Evolutionary conservation across 1,140 invertebrate genomes (phyloP).

Genomic region (Nylanderia fulva): DNA sequence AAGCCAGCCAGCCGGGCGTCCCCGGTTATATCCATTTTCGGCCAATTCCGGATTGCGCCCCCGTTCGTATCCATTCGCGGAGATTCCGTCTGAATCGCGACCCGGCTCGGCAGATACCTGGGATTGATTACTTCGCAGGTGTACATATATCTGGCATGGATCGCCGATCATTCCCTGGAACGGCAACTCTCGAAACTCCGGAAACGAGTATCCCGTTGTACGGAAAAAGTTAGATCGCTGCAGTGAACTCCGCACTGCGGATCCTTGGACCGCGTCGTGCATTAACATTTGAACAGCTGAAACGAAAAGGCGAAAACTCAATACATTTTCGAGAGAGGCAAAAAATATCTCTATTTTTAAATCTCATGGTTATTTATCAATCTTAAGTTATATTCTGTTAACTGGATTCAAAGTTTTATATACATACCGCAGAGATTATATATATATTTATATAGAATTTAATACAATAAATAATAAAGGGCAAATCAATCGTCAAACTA

Average conservation of each 20-base stretch:
- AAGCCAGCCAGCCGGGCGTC: not conserved
- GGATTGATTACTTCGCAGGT: conserved; percentile 48
- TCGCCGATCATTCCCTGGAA: not conserved
- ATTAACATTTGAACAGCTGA: conserved; percentile 17
- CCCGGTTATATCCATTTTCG: conserved; percentile 51
- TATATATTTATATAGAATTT: not conserved
- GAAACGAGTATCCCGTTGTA: not conserved
- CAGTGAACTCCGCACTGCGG: conserved; percentile 50
- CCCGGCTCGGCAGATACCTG: conserved; percentile 16
- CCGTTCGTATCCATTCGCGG: conserved; percentile 9
- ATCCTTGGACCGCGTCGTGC: not conserved
- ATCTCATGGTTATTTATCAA: too few species aligned
- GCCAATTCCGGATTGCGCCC: conserved; percentile 30
- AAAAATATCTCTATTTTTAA: too few species aligned
- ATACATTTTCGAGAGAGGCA: not conserved
- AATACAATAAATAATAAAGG: too few species aligned
- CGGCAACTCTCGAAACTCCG: too few species aligned
- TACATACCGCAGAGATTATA: not conserved
- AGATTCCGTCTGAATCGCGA: conserved; percentile 5
- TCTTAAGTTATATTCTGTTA: not conserved
- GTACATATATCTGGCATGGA: not conserved
- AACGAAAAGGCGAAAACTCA: not conserved
- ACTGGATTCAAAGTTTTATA: not conserved
- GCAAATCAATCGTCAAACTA: too few species aligned
- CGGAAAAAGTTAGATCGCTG: conserved; percentile 39